Evolutionary conservation across 2,888 invertebrate species (phyloP).

Genomic region (Tinea trinotella): DNA sequence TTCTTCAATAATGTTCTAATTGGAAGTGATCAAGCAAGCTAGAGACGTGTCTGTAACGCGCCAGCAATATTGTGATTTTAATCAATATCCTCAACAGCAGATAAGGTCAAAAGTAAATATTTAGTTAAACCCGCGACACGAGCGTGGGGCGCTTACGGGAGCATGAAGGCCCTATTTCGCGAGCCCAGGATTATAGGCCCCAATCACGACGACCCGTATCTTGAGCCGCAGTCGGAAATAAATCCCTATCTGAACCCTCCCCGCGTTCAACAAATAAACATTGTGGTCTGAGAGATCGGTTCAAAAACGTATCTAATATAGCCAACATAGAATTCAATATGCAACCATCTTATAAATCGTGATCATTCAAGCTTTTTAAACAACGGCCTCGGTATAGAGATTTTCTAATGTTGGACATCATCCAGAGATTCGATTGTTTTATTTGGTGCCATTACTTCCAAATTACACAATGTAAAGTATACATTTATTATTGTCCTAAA

Average conservation of each 20-base stretch:
- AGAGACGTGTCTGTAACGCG: neutral
- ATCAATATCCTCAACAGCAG: neutral
- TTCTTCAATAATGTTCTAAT: neutral
- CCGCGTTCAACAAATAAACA: constrained; percentile 48
- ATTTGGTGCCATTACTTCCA: neutral
- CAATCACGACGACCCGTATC: constrained; percentile 44
- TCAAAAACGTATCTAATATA: constrained; percentile 41
- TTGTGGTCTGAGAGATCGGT: constrained; percentile 44
- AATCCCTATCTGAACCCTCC: constrained; percentile 47
- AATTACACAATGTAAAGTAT: too few species aligned
- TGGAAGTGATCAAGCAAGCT: neutral
- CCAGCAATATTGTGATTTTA: neutral
- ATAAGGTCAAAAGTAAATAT: constrained; percentile 12
- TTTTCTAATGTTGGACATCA: constrained; percentile 1
- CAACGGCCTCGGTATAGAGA: neutral
- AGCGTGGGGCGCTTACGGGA: constrained; percentile 2
- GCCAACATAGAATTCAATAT: constrained; percentile 19
- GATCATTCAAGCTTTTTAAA: constrained; percentile 4
- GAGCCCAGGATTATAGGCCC: constrained; percentile 36
- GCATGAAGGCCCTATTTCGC: constrained; percentile 18
- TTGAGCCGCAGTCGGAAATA: constrained; percentile 46
- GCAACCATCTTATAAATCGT: neutral
- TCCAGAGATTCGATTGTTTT: constrained; percentile 4
- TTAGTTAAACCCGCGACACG: neutral
- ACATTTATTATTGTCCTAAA: too few species aligned